These are phyloP conservation scores for Rhingia campestris DNA, from an alignment of 2,888 invertebrate species.

Conservation along the genomic window DNA sequence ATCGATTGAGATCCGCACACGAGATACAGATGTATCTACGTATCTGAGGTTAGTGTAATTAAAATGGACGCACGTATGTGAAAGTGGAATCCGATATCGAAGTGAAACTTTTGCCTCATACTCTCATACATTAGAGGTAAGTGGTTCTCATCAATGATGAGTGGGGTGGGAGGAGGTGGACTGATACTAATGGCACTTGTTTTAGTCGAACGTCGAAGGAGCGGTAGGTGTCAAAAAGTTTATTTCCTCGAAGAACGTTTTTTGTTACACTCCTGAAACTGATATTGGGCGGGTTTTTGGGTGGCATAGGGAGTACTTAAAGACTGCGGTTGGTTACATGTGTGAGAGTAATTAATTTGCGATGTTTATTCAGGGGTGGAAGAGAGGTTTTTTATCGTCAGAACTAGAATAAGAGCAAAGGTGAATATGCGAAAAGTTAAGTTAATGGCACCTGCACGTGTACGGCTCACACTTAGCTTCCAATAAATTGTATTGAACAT, in stretches of 20 bases:
- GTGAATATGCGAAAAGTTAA: conserved; percentile 9
- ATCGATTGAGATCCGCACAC: conserved; percentile 29
- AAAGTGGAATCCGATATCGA: conserved; percentile 39
- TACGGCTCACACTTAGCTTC: background rate
- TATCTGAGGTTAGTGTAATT: conserved; percentile 43
- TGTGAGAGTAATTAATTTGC: conserved; percentile 62
- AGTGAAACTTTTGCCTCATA: conserved; percentile 35
- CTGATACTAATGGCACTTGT: conserved; percentile 24
- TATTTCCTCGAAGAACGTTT: conserved; percentile 50
- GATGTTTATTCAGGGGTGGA: conserved; percentile 50
- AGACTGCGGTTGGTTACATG: conserved; percentile 58
- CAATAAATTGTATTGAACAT: no score
- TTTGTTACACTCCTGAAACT: conserved; percentile 17
- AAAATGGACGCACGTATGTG: conserved; percentile 54
- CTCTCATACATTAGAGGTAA: conserved; percentile 2
- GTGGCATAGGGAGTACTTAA: conserved; percentile 26
- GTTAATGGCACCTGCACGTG: conserved; percentile 37
- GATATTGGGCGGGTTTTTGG: conserved; percentile 46
- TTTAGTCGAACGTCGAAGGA: conserved; percentile 1
- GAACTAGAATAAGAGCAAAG: background rate
- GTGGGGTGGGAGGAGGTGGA: conserved; percentile 4
- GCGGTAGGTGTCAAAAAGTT: conserved; percentile 63
- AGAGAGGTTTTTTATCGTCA: conserved; percentile 26
- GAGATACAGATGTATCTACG: conserved; percentile 40
- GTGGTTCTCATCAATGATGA: conserved; percentile 10